phyloP scores from a whole-genome alignment of 2,113 vertebrate genomes.

The Cnemophilus loriae region DNA sequence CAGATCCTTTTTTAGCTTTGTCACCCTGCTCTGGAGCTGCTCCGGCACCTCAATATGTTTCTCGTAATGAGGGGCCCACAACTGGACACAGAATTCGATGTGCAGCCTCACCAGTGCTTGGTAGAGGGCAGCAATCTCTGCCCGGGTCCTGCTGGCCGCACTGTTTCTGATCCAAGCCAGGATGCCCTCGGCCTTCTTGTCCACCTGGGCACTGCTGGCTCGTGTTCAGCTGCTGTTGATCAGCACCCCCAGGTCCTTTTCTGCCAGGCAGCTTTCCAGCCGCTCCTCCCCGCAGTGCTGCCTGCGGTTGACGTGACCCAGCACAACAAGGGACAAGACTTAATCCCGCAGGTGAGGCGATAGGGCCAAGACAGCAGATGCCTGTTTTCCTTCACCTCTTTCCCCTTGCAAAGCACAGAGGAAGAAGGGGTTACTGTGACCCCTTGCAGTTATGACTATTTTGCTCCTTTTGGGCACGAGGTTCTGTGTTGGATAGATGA shows the following conservation, averaged over 20 bases:
- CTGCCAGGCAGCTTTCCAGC: background rate
- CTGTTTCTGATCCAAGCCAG: background rate
- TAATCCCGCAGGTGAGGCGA: background rate
- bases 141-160: background rate
- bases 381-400: background rate
- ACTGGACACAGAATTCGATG: accelerated
- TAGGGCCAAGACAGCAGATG: background rate
- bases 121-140: background rate
- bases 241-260: background rate
- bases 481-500: background rate
- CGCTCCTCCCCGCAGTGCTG: background rate
- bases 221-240: background rate
- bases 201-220: background rate
- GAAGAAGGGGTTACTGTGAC: background rate
- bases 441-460: background rate
- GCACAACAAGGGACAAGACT: background rate
- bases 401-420: background rate
- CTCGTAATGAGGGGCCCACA: background rate
- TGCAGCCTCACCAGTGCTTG: background rate
- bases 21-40: background rate
- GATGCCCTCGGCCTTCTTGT: background rate
- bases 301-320: accelerated
- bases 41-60: background rate
- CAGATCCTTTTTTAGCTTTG: background rate
- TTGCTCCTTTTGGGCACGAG: background rate